These are phyloP conservation scores for Propithecus coquereli DNA, from an alignment of 2,113 vertebrate genomes.

Conservation along the genomic window DNA sequence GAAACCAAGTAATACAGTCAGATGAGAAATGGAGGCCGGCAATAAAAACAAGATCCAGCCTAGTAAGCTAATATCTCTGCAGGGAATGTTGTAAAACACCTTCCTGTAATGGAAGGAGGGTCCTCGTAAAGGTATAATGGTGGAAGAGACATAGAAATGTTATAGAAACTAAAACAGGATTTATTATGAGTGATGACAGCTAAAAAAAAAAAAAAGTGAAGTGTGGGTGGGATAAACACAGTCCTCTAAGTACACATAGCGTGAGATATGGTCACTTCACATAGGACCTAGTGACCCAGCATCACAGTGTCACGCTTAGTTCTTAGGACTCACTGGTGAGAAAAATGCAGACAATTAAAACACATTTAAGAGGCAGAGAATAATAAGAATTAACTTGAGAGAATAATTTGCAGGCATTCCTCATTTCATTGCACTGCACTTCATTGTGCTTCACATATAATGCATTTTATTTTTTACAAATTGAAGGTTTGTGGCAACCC, in stretches of 20 bases:
- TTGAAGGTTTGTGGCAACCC: too few species aligned
- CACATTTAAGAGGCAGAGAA: not conserved
- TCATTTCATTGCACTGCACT: too few species aligned
- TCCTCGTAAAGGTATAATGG: constrained; percentile 36
- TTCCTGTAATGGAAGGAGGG: constrained; percentile 48
- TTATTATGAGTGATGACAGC: constrained; percentile 37
- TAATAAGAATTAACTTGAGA: not conserved
- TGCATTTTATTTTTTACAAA: too few species aligned
- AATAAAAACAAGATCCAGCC: constrained; percentile 58
- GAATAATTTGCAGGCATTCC: too few species aligned
- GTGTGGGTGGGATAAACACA: not conserved
- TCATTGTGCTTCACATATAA: too few species aligned
- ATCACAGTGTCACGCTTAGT: not conserved
- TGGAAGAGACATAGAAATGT: constrained; percentile 42
- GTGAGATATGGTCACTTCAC: not conserved
- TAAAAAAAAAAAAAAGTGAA: not conserved
- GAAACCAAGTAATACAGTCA: constrained; percentile 44
- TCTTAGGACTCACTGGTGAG: not conserved
- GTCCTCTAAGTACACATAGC: not conserved
- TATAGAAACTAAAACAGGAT: constrained; percentile 56
- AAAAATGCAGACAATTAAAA: not conserved
- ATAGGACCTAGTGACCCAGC: not conserved
- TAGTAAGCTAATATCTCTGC: constrained; percentile 60
- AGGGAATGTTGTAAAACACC: constrained; percentile 59
- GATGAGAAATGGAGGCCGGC: constrained; percentile 50